Evolutionary conservation across 2,888 invertebrate species (phyloP).

Genomic region (Melanargia galathea): DNA sequence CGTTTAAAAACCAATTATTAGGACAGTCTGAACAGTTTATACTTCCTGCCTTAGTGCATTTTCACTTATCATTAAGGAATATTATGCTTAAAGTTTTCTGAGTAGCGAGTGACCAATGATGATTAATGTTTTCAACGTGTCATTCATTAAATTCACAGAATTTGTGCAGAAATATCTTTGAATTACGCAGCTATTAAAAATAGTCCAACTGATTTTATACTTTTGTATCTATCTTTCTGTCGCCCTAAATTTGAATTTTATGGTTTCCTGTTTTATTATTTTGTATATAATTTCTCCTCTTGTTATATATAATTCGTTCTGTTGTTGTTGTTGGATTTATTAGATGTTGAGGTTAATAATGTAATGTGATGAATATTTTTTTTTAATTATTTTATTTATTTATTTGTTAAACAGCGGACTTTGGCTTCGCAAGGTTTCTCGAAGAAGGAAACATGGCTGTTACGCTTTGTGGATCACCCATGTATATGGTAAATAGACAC

Average conservation of each 20-base stretch:
- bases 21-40: background rate
- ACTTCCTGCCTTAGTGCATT: background rate
- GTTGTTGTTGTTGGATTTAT: background rate
- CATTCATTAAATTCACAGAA: constrained; percentile 5
- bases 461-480: constrained; percentile 99
- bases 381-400: background rate
- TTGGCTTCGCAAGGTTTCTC: constrained; percentile 99
- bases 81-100: background rate
- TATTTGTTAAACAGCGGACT: constrained; percentile 89
- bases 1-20: background rate
- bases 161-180: background rate
- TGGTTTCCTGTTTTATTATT: no score
- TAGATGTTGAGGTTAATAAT: background rate
- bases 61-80: constrained; percentile 8
- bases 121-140: constrained; percentile 1
- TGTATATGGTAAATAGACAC: constrained; percentile 94
- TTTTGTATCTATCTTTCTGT: no score
- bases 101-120: background rate
- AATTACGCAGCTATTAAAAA: background rate
- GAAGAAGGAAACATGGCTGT: constrained; percentile 99
- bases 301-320: background rate
- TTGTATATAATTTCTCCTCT: no score
- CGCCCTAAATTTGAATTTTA: no score
- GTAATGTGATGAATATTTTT: background rate
- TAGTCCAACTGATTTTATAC: background rate